phyloP scores from a whole-genome alignment of 2,113 vertebrate species.

The Petrocephalus zakoni region DNA sequence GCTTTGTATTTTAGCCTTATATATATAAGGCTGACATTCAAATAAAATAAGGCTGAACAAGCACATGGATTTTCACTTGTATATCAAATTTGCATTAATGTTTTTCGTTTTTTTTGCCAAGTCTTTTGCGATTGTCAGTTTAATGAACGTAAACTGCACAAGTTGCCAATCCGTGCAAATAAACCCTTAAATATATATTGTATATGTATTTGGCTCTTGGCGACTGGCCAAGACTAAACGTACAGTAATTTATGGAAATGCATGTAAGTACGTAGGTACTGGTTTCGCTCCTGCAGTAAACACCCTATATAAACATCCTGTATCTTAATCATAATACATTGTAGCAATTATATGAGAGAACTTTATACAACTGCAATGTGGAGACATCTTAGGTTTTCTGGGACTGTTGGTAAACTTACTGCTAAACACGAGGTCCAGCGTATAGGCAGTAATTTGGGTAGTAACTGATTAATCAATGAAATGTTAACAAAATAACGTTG shows the following conservation, averaged over 20 bases:
- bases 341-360: not conserved
- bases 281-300: not conserved
- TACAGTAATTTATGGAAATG: not conserved
- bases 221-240: not conserved
- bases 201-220: not conserved
- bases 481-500: not conserved
- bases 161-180: not conserved
- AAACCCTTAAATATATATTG: not conserved
- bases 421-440: not conserved
- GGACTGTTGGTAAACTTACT: not conserved
- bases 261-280: not conserved
- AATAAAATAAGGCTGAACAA: too few relatives aligned
- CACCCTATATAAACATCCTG: not conserved
- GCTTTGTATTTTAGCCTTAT: not conserved
- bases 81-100: not conserved
- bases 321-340: not conserved
- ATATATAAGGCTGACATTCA: not conserved
- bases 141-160: not conserved
- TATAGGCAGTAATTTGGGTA: not conserved
- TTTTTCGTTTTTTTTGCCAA: too few relatives aligned
- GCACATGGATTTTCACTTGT: not conserved
- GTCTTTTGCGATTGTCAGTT: too few relatives aligned
- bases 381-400: not conserved
- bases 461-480: not conserved
- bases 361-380: not conserved